phyloP scores from a whole-genome alignment of 2,888 invertebrate species.

The Clepsis dumicolana region DNA sequence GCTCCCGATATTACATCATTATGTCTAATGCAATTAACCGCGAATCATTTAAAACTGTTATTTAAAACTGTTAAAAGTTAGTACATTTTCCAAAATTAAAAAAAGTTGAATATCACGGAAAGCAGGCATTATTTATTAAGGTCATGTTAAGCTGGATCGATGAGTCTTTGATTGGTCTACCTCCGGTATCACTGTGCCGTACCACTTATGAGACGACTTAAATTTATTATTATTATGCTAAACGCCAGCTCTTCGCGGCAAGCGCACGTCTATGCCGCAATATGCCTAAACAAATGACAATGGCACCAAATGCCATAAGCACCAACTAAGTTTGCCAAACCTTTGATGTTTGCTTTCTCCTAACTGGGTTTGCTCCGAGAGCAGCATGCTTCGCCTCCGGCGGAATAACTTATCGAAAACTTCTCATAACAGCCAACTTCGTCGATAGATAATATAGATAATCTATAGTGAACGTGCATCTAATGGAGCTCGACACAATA shows the following conservation, averaged over 20 bases:
- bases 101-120: no score
- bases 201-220: no score
- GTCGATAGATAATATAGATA: slow-evolving; percentile 24
- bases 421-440: slow-evolving; percentile 36
- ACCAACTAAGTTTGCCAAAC: slow-evolving; percentile 53
- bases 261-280: slow-evolving; percentile 13
- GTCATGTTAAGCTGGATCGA: no score
- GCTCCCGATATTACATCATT: no score
- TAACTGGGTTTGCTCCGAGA: slow-evolving; percentile 63
- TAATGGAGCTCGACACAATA: slow-evolving; percentile 10
- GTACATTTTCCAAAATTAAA: no score
- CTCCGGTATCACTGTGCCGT: no score
- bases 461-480: slow-evolving; percentile 7
- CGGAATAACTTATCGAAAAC: slow-evolving; percentile 61
- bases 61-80: no score
- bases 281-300: slow-evolving; percentile 28
- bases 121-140: no score
- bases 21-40: no score
- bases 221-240: not conserved
- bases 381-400: slow-evolving; percentile 56
- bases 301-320: slow-evolving; percentile 58
- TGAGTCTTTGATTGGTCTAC: no score
- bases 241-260: not conserved
- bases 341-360: slow-evolving; percentile 58
- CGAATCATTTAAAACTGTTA: no score